phyloP scores from a whole-genome alignment of 1,140 invertebrate species.

The Heliconius himera region DNA sequence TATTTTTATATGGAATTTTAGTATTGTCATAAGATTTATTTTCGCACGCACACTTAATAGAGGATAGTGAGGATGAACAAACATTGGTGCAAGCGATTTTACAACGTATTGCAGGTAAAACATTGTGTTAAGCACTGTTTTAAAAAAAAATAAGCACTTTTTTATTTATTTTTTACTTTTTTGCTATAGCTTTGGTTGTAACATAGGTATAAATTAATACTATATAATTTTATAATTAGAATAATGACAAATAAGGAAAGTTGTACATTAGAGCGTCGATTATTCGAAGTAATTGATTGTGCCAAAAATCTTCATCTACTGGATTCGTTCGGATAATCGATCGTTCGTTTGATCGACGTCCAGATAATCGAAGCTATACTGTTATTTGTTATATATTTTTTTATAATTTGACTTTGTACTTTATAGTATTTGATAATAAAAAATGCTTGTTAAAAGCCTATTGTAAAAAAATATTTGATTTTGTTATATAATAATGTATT shows the following conservation, averaged over 20 bases:
- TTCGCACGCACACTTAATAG: slow-evolving; percentile 59
- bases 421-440: background rate
- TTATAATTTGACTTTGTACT: background rate
- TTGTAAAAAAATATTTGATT: background rate
- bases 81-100: slow-evolving; percentile 70
- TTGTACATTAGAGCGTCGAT: too few species aligned
- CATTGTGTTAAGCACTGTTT: background rate
- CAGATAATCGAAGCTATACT: too few species aligned
- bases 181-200: too few species aligned
- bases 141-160: background rate
- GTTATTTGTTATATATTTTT: background rate
- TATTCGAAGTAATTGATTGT: too few species aligned
- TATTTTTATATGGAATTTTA: background rate
- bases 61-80: slow-evolving; percentile 63
- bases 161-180: background rate
- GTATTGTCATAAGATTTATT: slow-evolving; percentile 42
- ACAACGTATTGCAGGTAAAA: slow-evolving; percentile 69
- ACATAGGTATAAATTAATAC: too few species aligned
- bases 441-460: too few species aligned
- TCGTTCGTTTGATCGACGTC: too few species aligned
- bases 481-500: background rate
- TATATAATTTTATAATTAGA: too few species aligned
- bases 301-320: too few species aligned
- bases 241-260: too few species aligned
- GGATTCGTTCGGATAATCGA: too few species aligned